Evolutionary conservation across 1,140 invertebrate genomes (phyloP), one percentile per base, ranked within the genome.

Genomic region (Bombus breviceps): DNA sequence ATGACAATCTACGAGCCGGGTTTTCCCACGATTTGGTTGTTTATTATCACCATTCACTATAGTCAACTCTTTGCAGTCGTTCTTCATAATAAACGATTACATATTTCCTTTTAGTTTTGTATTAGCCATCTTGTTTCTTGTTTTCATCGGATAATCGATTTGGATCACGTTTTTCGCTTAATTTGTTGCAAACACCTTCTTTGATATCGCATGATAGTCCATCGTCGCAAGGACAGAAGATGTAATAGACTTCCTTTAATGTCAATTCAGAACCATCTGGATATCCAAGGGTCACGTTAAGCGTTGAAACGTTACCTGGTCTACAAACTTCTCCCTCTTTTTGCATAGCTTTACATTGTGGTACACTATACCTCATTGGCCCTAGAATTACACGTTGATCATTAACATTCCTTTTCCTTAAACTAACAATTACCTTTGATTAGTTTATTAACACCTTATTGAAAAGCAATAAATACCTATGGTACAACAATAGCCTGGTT

Each of bases 151-250:
- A 22, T 13, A 78, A 28, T 32, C 34, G 43, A 34, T 66, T 85
- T 3, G 13, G 39, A 13, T 64, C 41, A 9, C 4, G 34, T 53
- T 83, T 71, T 62, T 74, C 73, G 32, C 32, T 41, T 18, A 41
- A 39, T 32, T 85, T 68, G 0, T 75, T 81, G 41, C 92, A 91
- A 13, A 89, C 25, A 3, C 84, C 87, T 5, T 41, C 68, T 62
- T 84, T 73, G 0, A 1, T 4, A 13, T 91, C 81, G 59, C 93
- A 94, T 13, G 53, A 77, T n/a, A 93, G 78, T 43, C 89, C 91
- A 2, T 85, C 8, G 0, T 28, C 80, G 41, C 93, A 94, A 34
- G 93, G 92, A 75, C 93, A 94, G 13, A 93, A 64, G 12, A 92
- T 80, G 6, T 47, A 77, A 83, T 93, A 53, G 9, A 93, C 88